phyloP scores from a whole-genome alignment of 2,113 vertebrate genomes.

The Syngnathus floridae region DNA sequence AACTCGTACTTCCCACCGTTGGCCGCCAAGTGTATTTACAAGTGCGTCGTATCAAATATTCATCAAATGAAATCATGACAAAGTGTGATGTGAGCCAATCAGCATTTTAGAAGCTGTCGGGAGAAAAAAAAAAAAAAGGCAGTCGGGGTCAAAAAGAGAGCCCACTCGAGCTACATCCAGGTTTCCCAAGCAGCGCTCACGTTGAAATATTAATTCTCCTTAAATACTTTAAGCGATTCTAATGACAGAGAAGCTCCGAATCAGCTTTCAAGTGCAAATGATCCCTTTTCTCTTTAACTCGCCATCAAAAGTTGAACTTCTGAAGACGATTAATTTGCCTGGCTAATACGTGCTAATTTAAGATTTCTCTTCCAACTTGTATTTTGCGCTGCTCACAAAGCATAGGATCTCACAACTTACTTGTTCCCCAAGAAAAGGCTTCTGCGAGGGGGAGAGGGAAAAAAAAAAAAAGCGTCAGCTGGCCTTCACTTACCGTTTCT shows the following conservation, averaged over 20 bases:
- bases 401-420: slow-evolving; percentile 55
- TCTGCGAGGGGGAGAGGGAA: slow-evolving; percentile 48
- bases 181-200: slow-evolving; percentile 59
- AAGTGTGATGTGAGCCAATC: slow-evolving; percentile 76
- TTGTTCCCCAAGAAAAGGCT: slow-evolving; percentile 53
- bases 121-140: slow-evolving; percentile 55
- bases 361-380: slow-evolving; percentile 34
- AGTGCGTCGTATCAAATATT: slow-evolving; percentile 74
- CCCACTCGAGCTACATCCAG: slow-evolving; percentile 47
- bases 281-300: slow-evolving; percentile 44
- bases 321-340: slow-evolving; percentile 55
- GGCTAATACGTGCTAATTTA: slow-evolving; percentile 51
- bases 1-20: neutral
- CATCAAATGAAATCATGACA: slow-evolving; percentile 76
- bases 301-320: slow-evolving; percentile 58
- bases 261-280: slow-evolving; percentile 72
- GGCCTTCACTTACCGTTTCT: slow-evolving; percentile 32
- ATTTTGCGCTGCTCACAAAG: slow-evolving; percentile 43
- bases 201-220: slow-evolving; percentile 73
- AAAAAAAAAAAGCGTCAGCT: slow-evolving; percentile 23
- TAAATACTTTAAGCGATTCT: slow-evolving; percentile 70
- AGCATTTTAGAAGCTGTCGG: slow-evolving; percentile 75
- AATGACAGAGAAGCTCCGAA: slow-evolving; percentile 69
- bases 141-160: slow-evolving; percentile 71
- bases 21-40: slow-evolving; percentile 74